Evolutionary conservation across 2,113 vertebrate species (phyloP), one percentile per base, ranked within the genome.

Genomic region (Scortum barcoo): DNA sequence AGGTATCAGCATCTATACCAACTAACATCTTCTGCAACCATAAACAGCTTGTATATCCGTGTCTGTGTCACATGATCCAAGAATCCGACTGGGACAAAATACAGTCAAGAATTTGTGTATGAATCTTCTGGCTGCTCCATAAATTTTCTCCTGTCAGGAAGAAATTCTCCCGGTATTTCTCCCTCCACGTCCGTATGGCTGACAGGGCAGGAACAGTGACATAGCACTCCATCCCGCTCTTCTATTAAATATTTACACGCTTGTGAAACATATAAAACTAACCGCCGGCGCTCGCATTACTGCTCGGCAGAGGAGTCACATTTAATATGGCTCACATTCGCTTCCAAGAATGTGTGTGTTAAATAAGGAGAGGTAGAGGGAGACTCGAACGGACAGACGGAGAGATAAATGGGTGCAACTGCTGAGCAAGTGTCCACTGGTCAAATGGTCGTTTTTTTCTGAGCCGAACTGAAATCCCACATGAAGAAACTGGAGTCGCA

Each of bases 241-340:
- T 92, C 84, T 85, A 93, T 94, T 93, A 95, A 95, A 95, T 93
- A 94, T 94, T 94, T 92, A 94, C 94, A 93, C 48, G 84, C 92
- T 94, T 84, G 93, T 93, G 92, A 94, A 95, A 94, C 72, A 65
- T 89, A 93, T 92, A 90, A 93, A 95, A 93, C 91, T 89, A 92
- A 92, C 92, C 87, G 62, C 93, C 24, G 61, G 69, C 58, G 60
- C 76, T 92, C 87, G 36, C 80, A 83, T 93, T 94, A 92, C 92
- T 17, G 62, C 81, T 44, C 78, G 83, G 89, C 79, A 70, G 88
- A 93, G 89, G 90, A 94, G 87, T 92, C 93, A 63, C 80, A 92
- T 93, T 94, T 93, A 94, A 95, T 94, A 86, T 46, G 90, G 88
- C 83, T 90, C 91, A 89, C 85, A 90, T 91, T 92, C 57, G 38